Conservation (phyloP, 2,888 invertebrate species). For the Caenorhabditis sp. region DNA sequence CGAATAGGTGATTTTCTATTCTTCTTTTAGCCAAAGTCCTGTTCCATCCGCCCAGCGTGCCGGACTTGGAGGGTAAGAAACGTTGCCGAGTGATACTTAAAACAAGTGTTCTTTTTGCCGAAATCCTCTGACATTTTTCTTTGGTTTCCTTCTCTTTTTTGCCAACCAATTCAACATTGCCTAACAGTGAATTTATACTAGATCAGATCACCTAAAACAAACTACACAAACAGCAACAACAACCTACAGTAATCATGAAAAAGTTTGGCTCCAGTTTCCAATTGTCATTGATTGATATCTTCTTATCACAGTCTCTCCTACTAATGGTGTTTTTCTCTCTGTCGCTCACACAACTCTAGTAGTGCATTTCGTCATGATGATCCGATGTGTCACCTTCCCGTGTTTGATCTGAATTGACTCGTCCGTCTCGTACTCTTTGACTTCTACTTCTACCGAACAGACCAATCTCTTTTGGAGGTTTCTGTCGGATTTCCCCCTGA, state of each 20-base stretch:
- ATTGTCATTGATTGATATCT: too few relatives aligned
- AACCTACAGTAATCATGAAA: conserved; percentile 25
- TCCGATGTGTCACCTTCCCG: background rate
- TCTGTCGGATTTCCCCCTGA: conserved; percentile 11
- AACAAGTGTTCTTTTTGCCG: background rate
- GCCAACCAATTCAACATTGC: conserved; percentile 12
- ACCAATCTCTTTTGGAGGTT: background rate
- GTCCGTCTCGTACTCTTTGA: conserved; percentile 22
- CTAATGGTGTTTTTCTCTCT: conserved; percentile 39
- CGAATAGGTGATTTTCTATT: conserved; percentile 1
- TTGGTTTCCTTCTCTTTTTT: conserved; percentile 27
- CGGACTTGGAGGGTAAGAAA: conserved; percentile 59
- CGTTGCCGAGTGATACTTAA: conserved; percentile 15
- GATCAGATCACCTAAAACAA: conserved; percentile 14
- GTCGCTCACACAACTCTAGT: conserved; percentile 17
- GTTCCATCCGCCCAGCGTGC: conserved; percentile 57
- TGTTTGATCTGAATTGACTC: conserved; percentile 40
- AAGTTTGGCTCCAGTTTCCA: too few relatives aligned
- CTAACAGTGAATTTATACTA: conserved; percentile 38
- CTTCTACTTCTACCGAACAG: conserved; percentile 46
- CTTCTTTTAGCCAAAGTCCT: conserved; percentile 49
- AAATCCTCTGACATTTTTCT: conserved; percentile 6
- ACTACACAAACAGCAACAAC: conserved; percentile 7
- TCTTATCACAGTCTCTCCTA: too few relatives aligned
- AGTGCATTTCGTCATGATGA: background rate